Evolutionary conservation across 2,888 invertebrate species (phyloP), one percentile per base, ranked within the genome.

Genomic region (Molorchus minor): DNA sequence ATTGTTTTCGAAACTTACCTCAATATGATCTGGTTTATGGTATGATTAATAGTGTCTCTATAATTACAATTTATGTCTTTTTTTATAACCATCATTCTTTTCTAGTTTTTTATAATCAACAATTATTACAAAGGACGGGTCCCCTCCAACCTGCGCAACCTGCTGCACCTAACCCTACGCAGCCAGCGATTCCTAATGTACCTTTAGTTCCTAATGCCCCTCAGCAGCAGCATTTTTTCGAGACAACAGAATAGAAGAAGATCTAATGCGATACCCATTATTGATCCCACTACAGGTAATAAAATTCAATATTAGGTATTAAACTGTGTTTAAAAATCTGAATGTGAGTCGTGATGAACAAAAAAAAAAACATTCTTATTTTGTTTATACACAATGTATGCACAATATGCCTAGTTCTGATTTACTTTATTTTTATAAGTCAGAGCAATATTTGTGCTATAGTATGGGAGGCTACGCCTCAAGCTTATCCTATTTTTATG

Each of bases 281-380:
- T 81, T 57, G 77, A 81, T 73, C 81, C 81, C 1, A 61, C 51
- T 53, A 79, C 81, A 47, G 79, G 78, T 76, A 67, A 64, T 57
- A 49, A 25, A 15, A 15, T 5, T 17, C 12, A 45, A 30, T 15
- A 15, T 4, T 1, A n/a, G 25, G 25, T 5, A 25, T 8, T 25
- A 5, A 5, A 25, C 25, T 25, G 4, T 8, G 25, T 25, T 25
- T 25, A 25, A n/a, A n/a, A n/a, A n/a, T n/a, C n/a, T n/a, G n/a
- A n/a, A n/a, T n/a, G n/a, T n/a, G n/a, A 40, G 2, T 40, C 13
- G 1, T 17, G 7, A 19, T 3, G n/a, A n/a, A n/a, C 2, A n/a
- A 40, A 19, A 40, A 19, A 40, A n/a, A 8, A 15, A 15, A 38
- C 4, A 15, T 38, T 3, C 13, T 13, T 38, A 15, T 12, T 3